Evolutionary conservation across 2,113 vertebrate species (phyloP).

Genomic region (Nanorana parkeri): DNA sequence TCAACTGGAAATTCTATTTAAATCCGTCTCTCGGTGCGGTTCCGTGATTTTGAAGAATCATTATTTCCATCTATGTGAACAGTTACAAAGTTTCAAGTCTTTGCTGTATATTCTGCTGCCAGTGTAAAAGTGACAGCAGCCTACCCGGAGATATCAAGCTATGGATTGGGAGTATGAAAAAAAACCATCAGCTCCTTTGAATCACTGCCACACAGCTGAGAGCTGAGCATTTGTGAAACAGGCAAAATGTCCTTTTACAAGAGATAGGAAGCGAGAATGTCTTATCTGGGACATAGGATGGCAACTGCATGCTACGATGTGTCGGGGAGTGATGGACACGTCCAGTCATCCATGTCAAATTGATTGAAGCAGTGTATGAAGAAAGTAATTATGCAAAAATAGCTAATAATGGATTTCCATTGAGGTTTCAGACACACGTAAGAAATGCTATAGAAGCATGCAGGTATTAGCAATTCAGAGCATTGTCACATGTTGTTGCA

Average conservation of each 20-base stretch:
- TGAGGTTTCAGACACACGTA: conserved; percentile 7
- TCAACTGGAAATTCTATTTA: too few relatives aligned
- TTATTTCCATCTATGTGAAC: too few relatives aligned
- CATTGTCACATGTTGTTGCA: too few relatives aligned
- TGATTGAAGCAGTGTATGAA: conserved; percentile 16
- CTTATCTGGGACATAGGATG: background rate
- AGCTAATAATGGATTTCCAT: conserved; percentile 34
- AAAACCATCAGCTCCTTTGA: background rate
- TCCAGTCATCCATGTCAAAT: conserved; percentile 12
- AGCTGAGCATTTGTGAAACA: background rate
- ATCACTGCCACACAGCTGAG: background rate
- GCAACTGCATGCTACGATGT: background rate
- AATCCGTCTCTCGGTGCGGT: too few relatives aligned
- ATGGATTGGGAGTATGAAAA: background rate
- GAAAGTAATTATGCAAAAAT: conserved; percentile 35
- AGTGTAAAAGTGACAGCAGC: background rate
- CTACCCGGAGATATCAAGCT: background rate
- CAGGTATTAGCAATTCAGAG: too few relatives aligned
- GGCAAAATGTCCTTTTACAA: background rate
- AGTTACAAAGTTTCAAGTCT: too few relatives aligned
- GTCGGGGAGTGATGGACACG: conserved; percentile 5
- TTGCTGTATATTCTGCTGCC: too few relatives aligned
- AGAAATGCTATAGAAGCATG: background rate
- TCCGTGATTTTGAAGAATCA: too few relatives aligned
- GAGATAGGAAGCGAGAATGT: conserved; percentile 7